Evolutionary conservation across 2,888 invertebrate species (phyloP).

Genomic region (Xestia sexstrigata): DNA sequence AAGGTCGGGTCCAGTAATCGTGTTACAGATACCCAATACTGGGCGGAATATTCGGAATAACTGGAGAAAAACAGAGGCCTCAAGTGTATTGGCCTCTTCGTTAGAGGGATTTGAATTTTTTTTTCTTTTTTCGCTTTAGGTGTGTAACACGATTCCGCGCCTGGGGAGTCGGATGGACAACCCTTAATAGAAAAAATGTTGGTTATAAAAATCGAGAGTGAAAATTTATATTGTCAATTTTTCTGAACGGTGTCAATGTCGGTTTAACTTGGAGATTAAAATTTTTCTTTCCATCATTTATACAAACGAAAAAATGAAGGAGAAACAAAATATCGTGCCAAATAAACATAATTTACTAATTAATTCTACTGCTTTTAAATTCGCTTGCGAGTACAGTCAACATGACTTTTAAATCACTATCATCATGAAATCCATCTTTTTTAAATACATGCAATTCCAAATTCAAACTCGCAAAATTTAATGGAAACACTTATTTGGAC

Average conservation of each 20-base stretch:
- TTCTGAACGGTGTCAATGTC: slow-evolving; percentile 74
- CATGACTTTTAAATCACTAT: neutral
- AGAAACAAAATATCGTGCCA: slow-evolving; percentile 7
- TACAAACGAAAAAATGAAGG: slow-evolving; percentile 16
- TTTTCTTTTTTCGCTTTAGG: slow-evolving; percentile 81
- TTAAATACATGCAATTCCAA: neutral
- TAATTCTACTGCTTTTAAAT: slow-evolving; percentile 25
- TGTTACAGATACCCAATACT: slow-evolving; percentile 89
- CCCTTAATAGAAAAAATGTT: slow-evolving; percentile 87
- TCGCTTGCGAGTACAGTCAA: slow-evolving; percentile 8
- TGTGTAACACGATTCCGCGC: slow-evolving; percentile 84
- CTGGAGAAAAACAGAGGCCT: slow-evolving; percentile 86
- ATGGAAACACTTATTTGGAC: neutral
- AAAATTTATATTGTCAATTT: slow-evolving; percentile 85
- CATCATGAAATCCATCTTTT: neutral
- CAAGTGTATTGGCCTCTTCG: slow-evolving; percentile 88
- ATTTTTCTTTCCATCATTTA: slow-evolving; percentile 15
- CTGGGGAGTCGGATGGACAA: slow-evolving; percentile 84
- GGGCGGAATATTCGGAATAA: slow-evolving; percentile 84
- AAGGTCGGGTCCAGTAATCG: slow-evolving; percentile 90
- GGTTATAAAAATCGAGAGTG: slow-evolving; percentile 81
- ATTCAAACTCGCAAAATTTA: neutral
- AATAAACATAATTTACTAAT: slow-evolving; percentile 41
- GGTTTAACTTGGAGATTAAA: slow-evolving; percentile 60
- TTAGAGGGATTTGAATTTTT: slow-evolving; percentile 89